phyloP scores from a whole-genome alignment of 2,888 invertebrate genomes.

The Diachrysia chrysitis region DNA sequence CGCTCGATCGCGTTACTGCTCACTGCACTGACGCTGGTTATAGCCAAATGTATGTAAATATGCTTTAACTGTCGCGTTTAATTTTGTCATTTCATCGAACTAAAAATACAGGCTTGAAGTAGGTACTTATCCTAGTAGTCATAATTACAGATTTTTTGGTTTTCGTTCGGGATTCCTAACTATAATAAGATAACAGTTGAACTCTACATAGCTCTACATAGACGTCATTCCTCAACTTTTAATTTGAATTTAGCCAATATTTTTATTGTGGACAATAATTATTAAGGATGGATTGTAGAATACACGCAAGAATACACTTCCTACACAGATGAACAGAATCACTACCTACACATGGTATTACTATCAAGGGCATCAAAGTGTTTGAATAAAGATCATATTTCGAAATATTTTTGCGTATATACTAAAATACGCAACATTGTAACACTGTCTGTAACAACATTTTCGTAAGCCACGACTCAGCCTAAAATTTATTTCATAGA shows the following conservation, averaged over 20 bases:
- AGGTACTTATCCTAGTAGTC: too few species aligned
- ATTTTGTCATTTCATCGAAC: background rate
- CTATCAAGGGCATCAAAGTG: background rate
- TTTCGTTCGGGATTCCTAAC: too few species aligned
- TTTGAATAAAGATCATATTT: background rate
- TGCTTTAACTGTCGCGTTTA: background rate
- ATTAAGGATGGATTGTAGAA: too few species aligned
- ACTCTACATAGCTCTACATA: too few species aligned
- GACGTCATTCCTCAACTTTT: too few species aligned
- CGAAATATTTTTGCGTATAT: background rate
- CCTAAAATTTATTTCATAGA: conserved; percentile 10
- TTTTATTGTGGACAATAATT: too few species aligned
- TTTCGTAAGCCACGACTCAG: conserved; percentile 15
- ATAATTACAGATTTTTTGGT: too few species aligned
- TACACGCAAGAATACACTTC: too few species aligned
- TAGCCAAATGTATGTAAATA: conserved; percentile 83
- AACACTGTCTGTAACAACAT: conserved; percentile 5
- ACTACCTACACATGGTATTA: background rate
- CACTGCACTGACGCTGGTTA: conserved; percentile 72
- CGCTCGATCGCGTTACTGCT: conserved; percentile 83
- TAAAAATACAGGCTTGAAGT: too few species aligned
- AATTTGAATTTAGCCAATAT: too few species aligned
- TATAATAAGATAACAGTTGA: too few species aligned
- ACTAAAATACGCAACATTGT: background rate
- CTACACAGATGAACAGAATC: too few species aligned